Base-by-base conservation (phyloP, 2,797 vertebrate genomes). In the Gastrophryne carolinensis region DNA sequence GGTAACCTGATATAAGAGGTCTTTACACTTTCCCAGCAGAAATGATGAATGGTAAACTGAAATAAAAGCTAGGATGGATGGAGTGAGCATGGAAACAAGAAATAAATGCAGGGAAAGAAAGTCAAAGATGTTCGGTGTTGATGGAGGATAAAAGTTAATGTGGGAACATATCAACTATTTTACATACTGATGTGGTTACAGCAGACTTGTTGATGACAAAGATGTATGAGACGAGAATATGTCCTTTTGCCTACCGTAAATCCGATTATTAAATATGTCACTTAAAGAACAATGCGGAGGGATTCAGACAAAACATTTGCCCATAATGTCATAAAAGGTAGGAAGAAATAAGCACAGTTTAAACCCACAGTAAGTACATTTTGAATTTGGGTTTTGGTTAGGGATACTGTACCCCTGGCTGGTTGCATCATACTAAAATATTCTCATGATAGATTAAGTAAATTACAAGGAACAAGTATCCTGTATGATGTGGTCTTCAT, bases 41-140 rank as follows among this genome's bases (percentile, higher is more conserved):
- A 7, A 65, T 56, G 52, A 56, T 57, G 30, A 41, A 69, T 56
- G 10, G 35, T 27, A 26, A 15, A 56, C 21, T 56, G 44, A 7
- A 19, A 57, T 37, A 12, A 29, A 47, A 47, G 44, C 44, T 47
- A 47, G 21, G 44, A 47, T 47, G 12, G 39, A 69, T 41, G 52
- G 27, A 27, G n/a, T 30, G 29, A 54, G 39, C 50, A 39, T 5
- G 26, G 66, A 54, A 57, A 69, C 52, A 56, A 27, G n/a, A n/a
- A 69, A 57, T 56, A 57, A 54, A 69, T 30, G 44, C 27, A 53
- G 35, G 64, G 27, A 37, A 56, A 27, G n/a, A 69, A 69, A 50
- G 27, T 13, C 47, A 34, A 64, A 29, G 27, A 54, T 56, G 35
- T 56, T 34, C 23, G 30, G 9, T 19, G 52, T 29, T 53, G 50